Evolutionary conservation across 2,797 vertebrate species (phyloP).

Genomic region (Ctenosaura bakeri): DNA sequence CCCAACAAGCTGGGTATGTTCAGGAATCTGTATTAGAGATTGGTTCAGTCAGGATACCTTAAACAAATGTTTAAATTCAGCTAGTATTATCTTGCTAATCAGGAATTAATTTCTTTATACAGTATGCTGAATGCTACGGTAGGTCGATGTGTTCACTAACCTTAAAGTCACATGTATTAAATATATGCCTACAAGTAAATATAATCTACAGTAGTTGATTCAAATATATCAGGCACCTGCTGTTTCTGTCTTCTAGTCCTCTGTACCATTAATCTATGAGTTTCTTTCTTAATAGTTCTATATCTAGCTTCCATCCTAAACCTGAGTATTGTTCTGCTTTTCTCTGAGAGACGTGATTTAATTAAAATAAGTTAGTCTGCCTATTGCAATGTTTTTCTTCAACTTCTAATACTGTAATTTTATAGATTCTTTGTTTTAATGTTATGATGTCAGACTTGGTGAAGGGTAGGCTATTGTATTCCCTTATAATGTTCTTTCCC

Average conservation of each 20-base stretch:
- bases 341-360: not conserved
- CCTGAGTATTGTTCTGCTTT: not conserved
- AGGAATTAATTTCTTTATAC: not conserved
- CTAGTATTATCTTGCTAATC: not conserved
- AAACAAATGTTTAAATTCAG: not conserved
- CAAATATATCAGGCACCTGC: not conserved
- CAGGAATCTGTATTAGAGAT: not conserved
- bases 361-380: not conserved
- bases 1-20: too few species aligned
- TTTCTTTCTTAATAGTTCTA: slow-evolving; percentile 9
- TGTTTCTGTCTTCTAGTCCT: not conserved
- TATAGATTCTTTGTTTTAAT: not conserved
- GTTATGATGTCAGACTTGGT: not conserved
- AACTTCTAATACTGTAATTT: not conserved
- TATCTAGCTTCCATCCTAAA: not conserved
- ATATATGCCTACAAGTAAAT: not conserved
- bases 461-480: too few species aligned
- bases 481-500: not conserved
- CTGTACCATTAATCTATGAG: not conserved
- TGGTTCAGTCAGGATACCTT: not conserved
- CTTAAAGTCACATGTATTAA: not conserved
- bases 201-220: not conserved
- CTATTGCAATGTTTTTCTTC: not conserved
- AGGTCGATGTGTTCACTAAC: not conserved
- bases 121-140: not conserved